Percentiles rank a stretch among this genome's conserved stretches.
Evolutionary conservation across 2,888 invertebrate species (phyloP).

Genomic region (Heliothis peltigera): DNA sequence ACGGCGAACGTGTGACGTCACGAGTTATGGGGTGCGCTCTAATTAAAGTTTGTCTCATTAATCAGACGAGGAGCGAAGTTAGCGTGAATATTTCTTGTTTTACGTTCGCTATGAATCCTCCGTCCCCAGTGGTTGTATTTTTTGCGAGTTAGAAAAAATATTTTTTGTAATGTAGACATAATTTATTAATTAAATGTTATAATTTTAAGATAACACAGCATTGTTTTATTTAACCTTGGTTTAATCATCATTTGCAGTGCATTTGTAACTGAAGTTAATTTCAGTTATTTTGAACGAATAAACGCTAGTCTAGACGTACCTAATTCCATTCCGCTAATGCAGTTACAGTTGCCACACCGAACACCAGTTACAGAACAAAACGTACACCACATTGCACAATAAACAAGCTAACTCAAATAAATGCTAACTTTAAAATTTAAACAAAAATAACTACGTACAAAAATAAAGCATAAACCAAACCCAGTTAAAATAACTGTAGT

Average conservation of each 20-base stretch:
- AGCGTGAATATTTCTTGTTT: conserved; percentile 60
- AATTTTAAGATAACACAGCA: conserved; percentile 2
- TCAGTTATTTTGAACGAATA: conserved; percentile 20
- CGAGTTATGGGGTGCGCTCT: conserved; percentile 71
- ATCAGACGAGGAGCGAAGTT: conserved; percentile 67
- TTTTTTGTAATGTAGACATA: background rate
- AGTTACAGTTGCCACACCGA: conserved; percentile 27
- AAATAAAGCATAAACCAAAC: conserved; percentile 52
- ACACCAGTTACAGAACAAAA: conserved; percentile 23
- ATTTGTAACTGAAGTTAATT: conserved; percentile 10
- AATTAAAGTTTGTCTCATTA: conserved; percentile 81
- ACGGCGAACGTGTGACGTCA: conserved; percentile 64
- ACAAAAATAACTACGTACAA: conserved; percentile 47
- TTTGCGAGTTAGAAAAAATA: conserved; percentile 23
- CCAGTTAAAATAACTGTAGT: conserved; percentile 56
- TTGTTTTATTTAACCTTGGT: conserved; percentile 4
- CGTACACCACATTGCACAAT: conserved; percentile 24
- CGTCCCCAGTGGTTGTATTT: conserved; percentile 14
- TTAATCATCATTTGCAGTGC: conserved; percentile 1
- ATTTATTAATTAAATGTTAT: background rate
- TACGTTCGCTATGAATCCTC: conserved; percentile 40
- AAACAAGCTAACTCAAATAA: conserved; percentile 49
- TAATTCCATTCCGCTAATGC: conserved; percentile 44
- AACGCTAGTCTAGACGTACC: conserved; percentile 41
- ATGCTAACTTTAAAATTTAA: conserved; percentile 53